phyloP scores from a whole-genome alignment of 92 coral and sea anemone species.

The Plumapathes pennacea region DNA sequence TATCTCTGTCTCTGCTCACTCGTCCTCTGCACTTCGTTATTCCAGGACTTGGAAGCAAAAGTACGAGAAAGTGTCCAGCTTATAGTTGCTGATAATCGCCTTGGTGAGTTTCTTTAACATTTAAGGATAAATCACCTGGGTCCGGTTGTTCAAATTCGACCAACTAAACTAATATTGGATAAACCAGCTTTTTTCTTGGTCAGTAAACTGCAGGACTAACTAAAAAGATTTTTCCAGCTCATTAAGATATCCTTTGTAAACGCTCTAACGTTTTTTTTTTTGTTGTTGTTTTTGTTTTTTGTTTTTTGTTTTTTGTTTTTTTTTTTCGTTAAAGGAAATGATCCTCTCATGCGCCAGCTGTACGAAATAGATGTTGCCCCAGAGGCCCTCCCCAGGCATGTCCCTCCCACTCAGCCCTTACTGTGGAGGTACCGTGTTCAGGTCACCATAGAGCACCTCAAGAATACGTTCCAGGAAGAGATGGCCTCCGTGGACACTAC shows the following conservation, averaged over 20 bases:
- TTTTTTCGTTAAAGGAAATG: too few relatives aligned
- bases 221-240: too few relatives aligned
- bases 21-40: too few relatives aligned
- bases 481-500: slow-evolving; percentile 28
- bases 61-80: slow-evolving; percentile 30
- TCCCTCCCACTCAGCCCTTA: slow-evolving; percentile 58
- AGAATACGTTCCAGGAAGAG: slow-evolving; percentile 69
- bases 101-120: slow-evolving; percentile 38
- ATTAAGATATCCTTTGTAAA: too few relatives aligned
- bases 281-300: too few relatives aligned
- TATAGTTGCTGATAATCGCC: slow-evolving; percentile 64
- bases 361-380: slow-evolving; percentile 57
- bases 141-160: too few relatives aligned
- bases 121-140: not conserved
- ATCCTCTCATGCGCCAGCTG: slow-evolving; percentile 60
- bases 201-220: too few relatives aligned
- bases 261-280: too few relatives aligned
- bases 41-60: slow-evolving; percentile 40
- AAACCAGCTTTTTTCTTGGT: too few relatives aligned
- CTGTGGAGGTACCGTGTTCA: slow-evolving; percentile 83
- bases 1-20: too few relatives aligned
- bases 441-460: slow-evolving; percentile 75
- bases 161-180: too few relatives aligned
- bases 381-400: slow-evolving; percentile 11
- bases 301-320: too few relatives aligned